Conservation (phyloP, 2,113 vertebrate species). For the Phrynocephalus versicolor region DNA sequence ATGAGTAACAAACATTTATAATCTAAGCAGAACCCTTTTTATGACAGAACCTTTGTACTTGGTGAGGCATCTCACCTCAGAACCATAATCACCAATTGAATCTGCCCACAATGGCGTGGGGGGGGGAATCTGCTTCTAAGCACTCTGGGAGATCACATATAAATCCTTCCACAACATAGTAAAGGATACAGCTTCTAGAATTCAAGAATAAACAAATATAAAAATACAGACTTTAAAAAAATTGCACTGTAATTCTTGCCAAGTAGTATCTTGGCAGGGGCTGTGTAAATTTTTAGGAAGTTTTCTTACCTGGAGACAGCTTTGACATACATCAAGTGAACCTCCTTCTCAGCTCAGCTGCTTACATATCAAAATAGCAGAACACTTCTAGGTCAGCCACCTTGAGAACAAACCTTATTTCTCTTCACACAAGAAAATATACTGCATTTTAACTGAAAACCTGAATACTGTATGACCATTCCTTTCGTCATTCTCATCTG, state of each 20-base stretch:
- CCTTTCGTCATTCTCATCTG: conserved; percentile 48
- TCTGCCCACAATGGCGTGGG: not conserved
- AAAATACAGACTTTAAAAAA: not conserved
- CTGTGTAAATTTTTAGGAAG: conserved; percentile 44
- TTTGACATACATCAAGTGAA: conserved; percentile 62
- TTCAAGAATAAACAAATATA: not conserved
- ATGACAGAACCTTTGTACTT: not conserved
- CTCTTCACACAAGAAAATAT: conserved; percentile 55
- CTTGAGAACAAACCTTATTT: conserved; percentile 64
- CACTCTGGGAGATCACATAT: not conserved
- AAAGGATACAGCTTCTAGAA: not conserved
- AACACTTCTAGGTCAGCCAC: conserved; percentile 73
- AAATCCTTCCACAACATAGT: not conserved
- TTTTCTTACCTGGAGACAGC: conserved; percentile 73
- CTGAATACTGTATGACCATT: conserved; percentile 47
- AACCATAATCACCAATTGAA: not conserved
- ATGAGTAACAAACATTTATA: not conserved
- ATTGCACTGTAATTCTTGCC: not conserved
- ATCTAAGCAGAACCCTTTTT: not conserved
- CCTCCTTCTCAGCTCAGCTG: conserved; percentile 73
- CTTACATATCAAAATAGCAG: conserved; percentile 60
- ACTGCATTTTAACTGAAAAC: conserved; percentile 48
- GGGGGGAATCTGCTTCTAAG: not conserved
- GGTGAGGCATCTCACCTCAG: not conserved
- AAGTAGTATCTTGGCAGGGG: conserved; percentile 29